Base-by-base conservation (phyloP, 2,797 vertebrate species). In the Adelosebastes latens region DNA sequence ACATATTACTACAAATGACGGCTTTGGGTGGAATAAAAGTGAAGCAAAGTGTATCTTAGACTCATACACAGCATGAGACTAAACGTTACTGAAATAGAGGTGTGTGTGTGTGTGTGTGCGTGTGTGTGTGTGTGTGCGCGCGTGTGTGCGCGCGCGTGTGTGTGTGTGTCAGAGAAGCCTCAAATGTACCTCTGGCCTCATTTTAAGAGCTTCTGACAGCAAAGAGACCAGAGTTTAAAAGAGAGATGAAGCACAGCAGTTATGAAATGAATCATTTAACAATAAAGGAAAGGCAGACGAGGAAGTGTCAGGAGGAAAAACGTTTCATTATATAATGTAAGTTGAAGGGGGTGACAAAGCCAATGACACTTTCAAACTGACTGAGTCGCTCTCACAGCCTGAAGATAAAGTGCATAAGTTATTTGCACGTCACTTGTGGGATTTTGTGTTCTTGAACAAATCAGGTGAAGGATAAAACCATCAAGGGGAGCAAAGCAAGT, bases 151-250 rank as follows among this genome's bases (percentile, higher is more conserved):
- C 63, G 11, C 63, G 36, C 58, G 72, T 62, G 55, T 52, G 46
- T 52, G 60, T 61, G 60, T 36, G 32, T 55, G 4, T 71, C 31
- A 75, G 39, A 42, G 34, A 24, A 62, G 24, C 39, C n/a, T 81
- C 52, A 82, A 36, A 64, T 46, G 60, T 5, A 80, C 77, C 63
- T 36, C n/a, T 69, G 80, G 69, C 82, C 83, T 88, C 76, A 18
- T 89, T 85, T 74, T 56, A 18, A 52, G 69, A 69, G 82, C 77
- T 75, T 75, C 74, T 71, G 82, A 80, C 73, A 80, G 74, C 65
- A 27, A 12, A 73, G 80, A 83, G 67, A 86, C 36, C 12, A 8
- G 58, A 76, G 66, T 75, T 80, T 42, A 74, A 55, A 79, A 62
- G 53, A 72, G 14, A 74, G 68, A 71, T 66, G 56, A 62, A 68